Percentiles rank a stretch among this genome's conserved stretches.
Conservation (phyloP, 2,797 vertebrate species). For the Fistularia tabacaria region DNA sequence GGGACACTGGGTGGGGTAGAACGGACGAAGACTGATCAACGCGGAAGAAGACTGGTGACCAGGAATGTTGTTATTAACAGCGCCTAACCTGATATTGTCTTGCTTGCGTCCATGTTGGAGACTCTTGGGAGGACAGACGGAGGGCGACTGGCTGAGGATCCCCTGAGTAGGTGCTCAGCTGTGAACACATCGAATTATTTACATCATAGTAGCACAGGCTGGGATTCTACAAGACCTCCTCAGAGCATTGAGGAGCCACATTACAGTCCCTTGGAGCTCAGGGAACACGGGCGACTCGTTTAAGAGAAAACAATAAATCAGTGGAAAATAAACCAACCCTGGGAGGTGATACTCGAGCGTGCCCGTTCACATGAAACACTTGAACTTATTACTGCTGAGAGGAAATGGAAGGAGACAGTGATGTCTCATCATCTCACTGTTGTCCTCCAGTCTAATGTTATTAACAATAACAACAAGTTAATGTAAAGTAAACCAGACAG, state of each 20-base stretch:
- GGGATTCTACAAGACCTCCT: slow-evolving; percentile 27
- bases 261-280: slow-evolving; percentile 41
- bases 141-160: slow-evolving; percentile 78
- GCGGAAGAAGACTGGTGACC: background rate
- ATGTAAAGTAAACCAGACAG: slow-evolving; percentile 18
- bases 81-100: slow-evolving; percentile 83
- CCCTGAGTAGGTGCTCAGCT: slow-evolving; percentile 86
- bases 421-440: slow-evolving; percentile 27
- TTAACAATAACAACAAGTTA: slow-evolving; percentile 26
- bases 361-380: slow-evolving; percentile 63
- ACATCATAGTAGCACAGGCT: slow-evolving; percentile 13
- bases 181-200: slow-evolving; percentile 35
- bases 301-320: slow-evolving; percentile 58
- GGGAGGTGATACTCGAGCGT: slow-evolving; percentile 24
- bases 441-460: slow-evolving; percentile 31
- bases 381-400: slow-evolving; percentile 43
- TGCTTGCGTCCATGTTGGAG: slow-evolving; percentile 85
- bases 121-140: slow-evolving; percentile 83
- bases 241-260: slow-evolving; percentile 33
- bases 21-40: background rate
- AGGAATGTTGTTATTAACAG: background rate
- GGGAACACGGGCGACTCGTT: slow-evolving; percentile 33
- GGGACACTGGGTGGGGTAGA: slow-evolving; percentile 75
- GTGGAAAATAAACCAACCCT: slow-evolving; percentile 33
- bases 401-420: slow-evolving; percentile 17